These are phyloP conservation scores for Himalopsyche phryganea DNA, from an alignment of 1,140 invertebrate genomes.

Conservation along the genomic window DNA sequence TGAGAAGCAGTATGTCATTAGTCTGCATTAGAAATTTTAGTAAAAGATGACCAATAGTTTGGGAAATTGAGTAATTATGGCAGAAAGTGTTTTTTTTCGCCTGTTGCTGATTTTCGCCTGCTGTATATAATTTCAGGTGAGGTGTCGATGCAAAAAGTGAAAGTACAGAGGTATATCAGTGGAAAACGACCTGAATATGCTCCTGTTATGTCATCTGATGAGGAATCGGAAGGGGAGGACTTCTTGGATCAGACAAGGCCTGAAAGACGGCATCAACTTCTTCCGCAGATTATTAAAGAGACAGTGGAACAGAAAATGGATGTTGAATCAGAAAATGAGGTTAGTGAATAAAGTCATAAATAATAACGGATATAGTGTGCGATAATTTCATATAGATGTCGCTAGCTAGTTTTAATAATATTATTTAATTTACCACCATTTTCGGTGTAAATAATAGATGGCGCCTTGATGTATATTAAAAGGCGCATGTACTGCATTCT, in stretches of 20 bases:
- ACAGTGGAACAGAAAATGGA: slow-evolving; percentile 47
- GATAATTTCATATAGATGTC: no score
- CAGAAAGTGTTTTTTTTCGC: background rate
- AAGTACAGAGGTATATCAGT: slow-evolving; percentile 90
- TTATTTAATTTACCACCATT: no score
- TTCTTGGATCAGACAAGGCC: slow-evolving; percentile 63
- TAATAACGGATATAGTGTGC: no score
- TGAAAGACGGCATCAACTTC: slow-evolving; percentile 43
- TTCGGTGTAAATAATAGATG: no score
- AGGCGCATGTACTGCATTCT: no score
- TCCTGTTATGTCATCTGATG: slow-evolving; percentile 72
- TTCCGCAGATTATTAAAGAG: slow-evolving; percentile 44
- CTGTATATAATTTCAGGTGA: slow-evolving; percentile 63
- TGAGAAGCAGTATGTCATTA: background rate
- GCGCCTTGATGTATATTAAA: no score
- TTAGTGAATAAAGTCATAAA: no score
- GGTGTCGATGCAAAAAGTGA: slow-evolving; percentile 94
- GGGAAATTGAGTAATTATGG: no score
- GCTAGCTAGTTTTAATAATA: no score
- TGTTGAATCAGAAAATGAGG: slow-evolving; percentile 48
- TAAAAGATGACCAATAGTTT: no score
- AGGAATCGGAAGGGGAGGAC: slow-evolving; percentile 82
- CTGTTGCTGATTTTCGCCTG: background rate
- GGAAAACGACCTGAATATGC: slow-evolving; percentile 94
- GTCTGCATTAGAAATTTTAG: background rate